Evolutionary conservation across 2,797 vertebrate genomes (phyloP).

Genomic region (Botia kubotai): DNA sequence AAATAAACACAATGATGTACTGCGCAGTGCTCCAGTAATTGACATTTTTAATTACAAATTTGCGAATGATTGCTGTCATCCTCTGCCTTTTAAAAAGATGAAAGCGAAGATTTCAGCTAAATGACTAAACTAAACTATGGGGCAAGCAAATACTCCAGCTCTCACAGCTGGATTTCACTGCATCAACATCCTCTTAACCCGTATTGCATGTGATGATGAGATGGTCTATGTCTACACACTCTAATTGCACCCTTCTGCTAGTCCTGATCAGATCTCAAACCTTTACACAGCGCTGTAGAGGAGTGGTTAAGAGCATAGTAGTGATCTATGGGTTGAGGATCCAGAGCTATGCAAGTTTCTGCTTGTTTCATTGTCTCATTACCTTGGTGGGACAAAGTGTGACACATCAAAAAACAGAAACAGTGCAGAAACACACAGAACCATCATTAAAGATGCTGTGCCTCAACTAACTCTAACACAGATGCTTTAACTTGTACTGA

Average conservation of each 20-base stretch:
- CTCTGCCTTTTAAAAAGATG: background rate
- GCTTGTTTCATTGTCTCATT: slow-evolving; percentile 27
- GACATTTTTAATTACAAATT: background rate
- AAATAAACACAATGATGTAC: slow-evolving; percentile 37
- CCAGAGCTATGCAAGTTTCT: background rate
- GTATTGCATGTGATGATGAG: slow-evolving; percentile 39
- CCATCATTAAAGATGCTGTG: slow-evolving; percentile 23
- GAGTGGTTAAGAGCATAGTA: slow-evolving; percentile 76
- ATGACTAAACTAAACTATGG: background rate
- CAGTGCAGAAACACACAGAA: slow-evolving; percentile 12
- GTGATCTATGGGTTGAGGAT: slow-evolving; percentile 32
- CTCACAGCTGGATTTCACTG: slow-evolving; percentile 1
- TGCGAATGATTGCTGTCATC: slow-evolving; percentile 14
- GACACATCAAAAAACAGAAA: slow-evolving; percentile 22
- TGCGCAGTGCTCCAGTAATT: background rate
- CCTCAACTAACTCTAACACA: background rate
- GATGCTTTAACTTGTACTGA: background rate
- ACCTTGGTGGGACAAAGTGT: slow-evolving; percentile 21
- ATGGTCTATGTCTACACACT: slow-evolving; percentile 71
- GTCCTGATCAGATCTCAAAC: slow-evolving; percentile 79
- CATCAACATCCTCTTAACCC: background rate
- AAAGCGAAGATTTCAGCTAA: background rate
- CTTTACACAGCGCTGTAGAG: background rate
- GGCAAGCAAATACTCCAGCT: background rate
- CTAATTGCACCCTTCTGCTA: slow-evolving; percentile 75